Conservation (phyloP, 2,888 invertebrate genomes). For the Leptarthrus brevirostris region DNA sequence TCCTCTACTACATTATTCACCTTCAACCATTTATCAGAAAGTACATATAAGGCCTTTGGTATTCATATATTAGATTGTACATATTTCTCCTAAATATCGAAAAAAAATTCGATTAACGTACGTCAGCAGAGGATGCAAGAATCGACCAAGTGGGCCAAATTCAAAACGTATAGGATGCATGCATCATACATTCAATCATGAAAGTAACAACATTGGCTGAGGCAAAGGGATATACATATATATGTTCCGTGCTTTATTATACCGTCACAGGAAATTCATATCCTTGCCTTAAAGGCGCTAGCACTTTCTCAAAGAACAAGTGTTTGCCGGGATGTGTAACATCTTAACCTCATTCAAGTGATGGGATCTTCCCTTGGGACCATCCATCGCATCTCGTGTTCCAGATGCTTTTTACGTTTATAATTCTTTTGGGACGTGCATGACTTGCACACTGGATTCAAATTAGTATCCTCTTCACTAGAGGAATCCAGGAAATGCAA, state of each 20-base stretch:
- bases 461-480: neutral
- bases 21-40: neutral
- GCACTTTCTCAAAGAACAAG: slow-evolving; percentile 28
- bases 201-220: slow-evolving; percentile 13
- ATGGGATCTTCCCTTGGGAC: slow-evolving; percentile 1
- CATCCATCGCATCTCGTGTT: neutral
- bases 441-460: neutral
- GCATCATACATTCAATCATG: slow-evolving; percentile 22
- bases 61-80: neutral
- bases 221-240: slow-evolving; percentile 16
- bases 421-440: slow-evolving; percentile 3
- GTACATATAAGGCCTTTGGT: neutral
- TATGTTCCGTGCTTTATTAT: neutral
- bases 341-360: slow-evolving; percentile 34
- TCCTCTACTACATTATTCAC: neutral
- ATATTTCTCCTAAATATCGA: neutral
- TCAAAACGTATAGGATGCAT: neutral
- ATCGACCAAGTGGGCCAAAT: neutral
- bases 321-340: slow-evolving; percentile 35
- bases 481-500: neutral
- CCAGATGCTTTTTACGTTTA: too few species aligned
- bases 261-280: slow-evolving; percentile 18
- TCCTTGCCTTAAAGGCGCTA: slow-evolving; percentile 18
- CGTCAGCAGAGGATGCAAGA: neutral
- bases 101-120: slow-evolving; percentile 26